Conservation (phyloP, 2,797 vertebrate genomes). For the Lepilemur ruficaudatus region DNA sequence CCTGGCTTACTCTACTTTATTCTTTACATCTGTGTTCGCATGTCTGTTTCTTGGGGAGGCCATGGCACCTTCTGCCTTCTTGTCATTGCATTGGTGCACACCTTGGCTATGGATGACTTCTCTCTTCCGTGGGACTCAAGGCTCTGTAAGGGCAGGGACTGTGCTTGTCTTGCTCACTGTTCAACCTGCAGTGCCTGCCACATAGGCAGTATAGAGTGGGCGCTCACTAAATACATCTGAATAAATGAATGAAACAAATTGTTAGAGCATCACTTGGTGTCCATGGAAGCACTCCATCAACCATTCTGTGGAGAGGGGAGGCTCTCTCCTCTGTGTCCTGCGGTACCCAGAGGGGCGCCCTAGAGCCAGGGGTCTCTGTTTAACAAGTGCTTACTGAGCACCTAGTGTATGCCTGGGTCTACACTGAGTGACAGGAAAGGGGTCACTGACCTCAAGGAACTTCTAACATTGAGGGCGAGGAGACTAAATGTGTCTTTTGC, state of each 20-base stretch:
- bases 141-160: not conserved
- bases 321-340: not conserved
- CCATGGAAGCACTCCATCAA: not conserved
- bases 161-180: not conserved
- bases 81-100: not conserved
- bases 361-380: not conserved
- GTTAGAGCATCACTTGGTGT: not conserved
- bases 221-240: not conserved
- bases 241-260: not conserved
- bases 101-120: not conserved
- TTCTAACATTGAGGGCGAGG: not conserved
- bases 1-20: not conserved
- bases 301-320: not conserved
- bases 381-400: not conserved
- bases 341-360: not conserved
- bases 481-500: not conserved
- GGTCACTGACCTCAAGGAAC: not conserved
- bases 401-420: not conserved
- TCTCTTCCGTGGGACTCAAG: not conserved
- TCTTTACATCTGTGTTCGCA: not conserved
- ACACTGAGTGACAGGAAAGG: not conserved
- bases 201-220: not conserved
- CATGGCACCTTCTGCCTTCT: fast-evolving
- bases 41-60: not conserved
- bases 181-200: not conserved